Percentiles rank a stretch among this genome's conserved stretches.
Conservation (phyloP, 2,113 vertebrate genomes). For the Myiozetetes cayanensis region DNA sequence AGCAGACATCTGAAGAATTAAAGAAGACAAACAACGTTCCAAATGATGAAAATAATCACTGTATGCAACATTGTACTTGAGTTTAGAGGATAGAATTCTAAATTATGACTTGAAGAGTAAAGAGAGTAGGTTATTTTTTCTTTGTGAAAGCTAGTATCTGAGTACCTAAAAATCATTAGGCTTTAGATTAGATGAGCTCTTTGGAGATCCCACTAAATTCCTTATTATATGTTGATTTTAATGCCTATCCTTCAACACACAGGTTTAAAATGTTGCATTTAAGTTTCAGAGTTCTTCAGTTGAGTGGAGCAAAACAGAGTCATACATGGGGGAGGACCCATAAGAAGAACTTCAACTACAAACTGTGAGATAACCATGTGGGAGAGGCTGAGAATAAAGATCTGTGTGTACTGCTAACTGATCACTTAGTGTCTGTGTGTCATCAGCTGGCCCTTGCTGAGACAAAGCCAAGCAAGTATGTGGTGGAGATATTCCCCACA, state of each 20-base stretch:
- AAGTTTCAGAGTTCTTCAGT: neutral
- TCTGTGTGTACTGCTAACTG: neutral
- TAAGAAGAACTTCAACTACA: neutral
- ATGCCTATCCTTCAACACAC: neutral
- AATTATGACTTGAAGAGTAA: neutral
- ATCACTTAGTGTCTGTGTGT: neutral
- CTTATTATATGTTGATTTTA: neutral
- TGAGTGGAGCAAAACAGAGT: neutral
- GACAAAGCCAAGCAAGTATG: neutral
- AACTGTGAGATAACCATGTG: neutral
- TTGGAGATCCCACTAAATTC: neutral
- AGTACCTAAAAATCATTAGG: neutral
- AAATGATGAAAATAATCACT: neutral
- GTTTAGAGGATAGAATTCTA: neutral
- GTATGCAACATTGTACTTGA: neutral
- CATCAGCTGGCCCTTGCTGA: neutral
- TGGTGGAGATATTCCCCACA: neutral
- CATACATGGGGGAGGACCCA: fast-evolving
- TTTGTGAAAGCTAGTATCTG: neutral
- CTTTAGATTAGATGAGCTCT: neutral
- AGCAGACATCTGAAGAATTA: neutral
- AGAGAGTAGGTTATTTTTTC: neutral
- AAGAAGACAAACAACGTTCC: neutral
- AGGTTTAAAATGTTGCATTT: neutral
- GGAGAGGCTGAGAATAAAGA: neutral